A percentile compares a stretch with the other conserved stretches of the same genome.
These are phyloP conservation scores for Pygmarrhopalites habei DNA, from an alignment of 1,140 invertebrate species.

Conservation along the genomic window DNA sequence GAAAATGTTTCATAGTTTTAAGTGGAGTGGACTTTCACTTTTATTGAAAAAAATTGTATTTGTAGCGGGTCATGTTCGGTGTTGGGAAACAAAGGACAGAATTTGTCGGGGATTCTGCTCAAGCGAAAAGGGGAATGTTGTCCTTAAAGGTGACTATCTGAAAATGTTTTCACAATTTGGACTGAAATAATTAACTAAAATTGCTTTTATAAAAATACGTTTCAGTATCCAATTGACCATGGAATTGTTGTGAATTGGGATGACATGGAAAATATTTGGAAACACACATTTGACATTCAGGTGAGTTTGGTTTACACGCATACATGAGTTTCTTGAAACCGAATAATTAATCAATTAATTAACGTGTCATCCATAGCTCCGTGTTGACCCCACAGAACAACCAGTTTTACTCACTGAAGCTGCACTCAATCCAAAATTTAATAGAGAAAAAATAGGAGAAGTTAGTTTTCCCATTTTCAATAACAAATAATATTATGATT, in stretches of 20 bases:
- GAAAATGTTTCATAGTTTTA: too few species aligned
- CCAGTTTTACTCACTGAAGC: constrained; percentile 56
- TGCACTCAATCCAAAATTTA: constrained; percentile 54
- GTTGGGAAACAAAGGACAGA: not conserved
- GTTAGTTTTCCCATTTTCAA: constrained; percentile 12
- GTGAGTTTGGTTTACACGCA: too few species aligned
- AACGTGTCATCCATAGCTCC: too few species aligned
- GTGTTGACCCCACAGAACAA: constrained; percentile 59
- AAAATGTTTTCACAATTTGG: too few species aligned
- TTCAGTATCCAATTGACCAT: constrained; percentile 56
- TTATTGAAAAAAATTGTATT: too few species aligned
- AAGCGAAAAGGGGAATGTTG: constrained; percentile 81
- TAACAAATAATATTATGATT: too few species aligned
- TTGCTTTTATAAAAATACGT: too few species aligned
- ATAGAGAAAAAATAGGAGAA: constrained; percentile 58
- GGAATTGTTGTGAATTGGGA: constrained; percentile 50
- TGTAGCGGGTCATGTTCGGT: not conserved
- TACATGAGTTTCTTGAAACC: too few species aligned
- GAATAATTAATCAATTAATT: too few species aligned
- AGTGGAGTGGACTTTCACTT: too few species aligned
- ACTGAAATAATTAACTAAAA: too few species aligned
- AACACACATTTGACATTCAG: constrained; percentile 23
- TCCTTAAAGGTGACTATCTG: too few species aligned
- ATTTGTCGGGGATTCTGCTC: constrained; percentile 78
- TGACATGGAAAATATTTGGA: constrained; percentile 34